phyloP scores from a whole-genome alignment of 1,140 invertebrate species.

The Panulirus ornatus region DNA sequence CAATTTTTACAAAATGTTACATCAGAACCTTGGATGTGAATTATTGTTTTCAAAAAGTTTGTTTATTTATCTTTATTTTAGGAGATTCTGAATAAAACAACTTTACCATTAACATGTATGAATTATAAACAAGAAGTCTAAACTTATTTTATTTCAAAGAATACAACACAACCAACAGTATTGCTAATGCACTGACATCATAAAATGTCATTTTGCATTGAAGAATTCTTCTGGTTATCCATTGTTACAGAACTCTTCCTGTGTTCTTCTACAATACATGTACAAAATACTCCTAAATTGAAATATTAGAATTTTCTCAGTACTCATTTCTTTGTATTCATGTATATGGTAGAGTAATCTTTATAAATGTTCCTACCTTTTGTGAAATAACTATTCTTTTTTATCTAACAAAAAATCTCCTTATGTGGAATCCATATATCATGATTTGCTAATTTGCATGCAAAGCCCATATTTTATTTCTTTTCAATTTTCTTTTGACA shows the following conservation, averaged over 20 bases:
- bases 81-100: background rate
- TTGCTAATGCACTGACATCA: background rate
- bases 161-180: background rate
- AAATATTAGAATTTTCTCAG: background rate
- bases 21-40: background rate
- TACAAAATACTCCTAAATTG: too few species aligned
- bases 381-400: too few species aligned
- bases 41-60: background rate
- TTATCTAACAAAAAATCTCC: too few species aligned
- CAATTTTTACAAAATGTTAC: background rate
- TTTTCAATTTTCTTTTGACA: constrained; percentile 50
- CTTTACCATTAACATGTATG: background rate
- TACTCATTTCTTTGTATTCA: background rate
- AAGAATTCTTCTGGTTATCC: background rate
- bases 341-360: background rate
- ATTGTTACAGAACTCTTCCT: too few species aligned
- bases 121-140: background rate
- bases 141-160: background rate
- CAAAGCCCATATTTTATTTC: background rate
- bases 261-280: too few species aligned
- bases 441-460: constrained; percentile 39
- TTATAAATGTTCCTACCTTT: too few species aligned
- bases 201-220: background rate
- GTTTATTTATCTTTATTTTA: background rate
- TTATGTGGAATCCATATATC: too few species aligned